These are phyloP conservation scores for Gadopsis marmoratus DNA, from an alignment of 2,797 vertebrate genomes.

Conservation along the genomic window DNA sequence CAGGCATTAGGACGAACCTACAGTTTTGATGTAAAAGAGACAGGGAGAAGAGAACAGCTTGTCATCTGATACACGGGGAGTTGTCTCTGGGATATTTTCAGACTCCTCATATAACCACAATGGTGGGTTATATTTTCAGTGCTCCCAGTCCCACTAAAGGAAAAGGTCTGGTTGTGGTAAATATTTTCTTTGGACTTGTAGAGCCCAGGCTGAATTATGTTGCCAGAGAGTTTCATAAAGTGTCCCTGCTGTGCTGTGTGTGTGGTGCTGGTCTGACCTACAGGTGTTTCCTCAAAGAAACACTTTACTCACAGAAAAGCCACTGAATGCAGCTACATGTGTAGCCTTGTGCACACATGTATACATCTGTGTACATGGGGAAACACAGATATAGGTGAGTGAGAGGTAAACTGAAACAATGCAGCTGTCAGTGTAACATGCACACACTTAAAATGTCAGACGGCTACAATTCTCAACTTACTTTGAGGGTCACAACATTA, in stretches of 20 bases:
- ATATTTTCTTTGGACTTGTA: slow-evolving; percentile 63
- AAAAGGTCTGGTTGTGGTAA: slow-evolving; percentile 60
- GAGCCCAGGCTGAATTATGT: slow-evolving; percentile 31
- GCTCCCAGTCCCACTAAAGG: slow-evolving; percentile 33
- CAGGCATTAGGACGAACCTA: slow-evolving; percentile 17
- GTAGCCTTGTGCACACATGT: neutral
- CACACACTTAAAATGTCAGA: neutral
- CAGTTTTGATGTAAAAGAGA: slow-evolving; percentile 32
- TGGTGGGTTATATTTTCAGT: slow-evolving; percentile 69
- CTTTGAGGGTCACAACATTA: neutral
- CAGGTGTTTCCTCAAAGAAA: slow-evolving; percentile 66
- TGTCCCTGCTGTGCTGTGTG: slow-evolving; percentile 31
- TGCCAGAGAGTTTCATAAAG: slow-evolving; percentile 37
- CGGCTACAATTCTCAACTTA: slow-evolving; percentile 4
- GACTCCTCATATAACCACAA: slow-evolving; percentile 74
- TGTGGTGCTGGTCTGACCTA: slow-evolving; percentile 35
- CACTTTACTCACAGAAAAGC: slow-evolving; percentile 49
- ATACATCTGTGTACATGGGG: neutral
- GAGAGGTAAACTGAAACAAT: slow-evolving; percentile 23
- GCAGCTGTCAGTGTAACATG: slow-evolving; percentile 8
- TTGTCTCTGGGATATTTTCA: slow-evolving; percentile 72
- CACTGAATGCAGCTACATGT: slow-evolving; percentile 12
- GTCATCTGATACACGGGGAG: slow-evolving; percentile 64
- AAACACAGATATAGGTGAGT: neutral
- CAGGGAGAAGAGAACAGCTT: slow-evolving; percentile 41